phyloP scores from a whole-genome alignment of 2,797 vertebrate species.

The Sebastes paucispinis region DNA sequence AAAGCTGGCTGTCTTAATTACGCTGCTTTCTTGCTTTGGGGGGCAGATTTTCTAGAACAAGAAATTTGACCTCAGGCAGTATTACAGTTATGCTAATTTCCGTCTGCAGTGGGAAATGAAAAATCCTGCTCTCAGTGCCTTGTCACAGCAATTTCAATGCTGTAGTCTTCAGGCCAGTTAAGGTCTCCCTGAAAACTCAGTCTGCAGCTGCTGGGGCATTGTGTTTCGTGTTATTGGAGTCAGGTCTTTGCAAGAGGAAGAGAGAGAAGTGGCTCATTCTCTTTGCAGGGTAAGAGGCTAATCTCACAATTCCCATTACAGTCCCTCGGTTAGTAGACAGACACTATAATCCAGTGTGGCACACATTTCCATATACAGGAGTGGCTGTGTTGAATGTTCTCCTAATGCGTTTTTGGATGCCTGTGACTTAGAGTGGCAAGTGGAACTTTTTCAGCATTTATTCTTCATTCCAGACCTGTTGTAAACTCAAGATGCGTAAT shows the following conservation, averaged over 20 bases:
- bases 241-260: conserved; percentile 14
- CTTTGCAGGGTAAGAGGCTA: conserved; percentile 57
- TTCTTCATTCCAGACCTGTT: conserved; percentile 27
- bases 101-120: conserved; percentile 56
- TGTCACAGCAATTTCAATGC: conserved; percentile 57
- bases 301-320: conserved; percentile 56
- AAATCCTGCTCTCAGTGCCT: conserved; percentile 50
- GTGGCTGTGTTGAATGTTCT: neutral
- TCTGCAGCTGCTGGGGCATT: conserved; percentile 27
- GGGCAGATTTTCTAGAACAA: conserved; percentile 66
- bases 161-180: conserved; percentile 39
- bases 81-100: conserved; percentile 71
- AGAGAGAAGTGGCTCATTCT: conserved; percentile 45
- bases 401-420: conserved; percentile 26
- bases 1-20: conserved; percentile 64
- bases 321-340: conserved; percentile 30
- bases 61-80: conserved; percentile 64
- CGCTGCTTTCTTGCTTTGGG: conserved; percentile 33
- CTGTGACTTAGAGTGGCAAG: conserved; percentile 26
- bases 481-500: conserved; percentile 18
- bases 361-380: conserved; percentile 43
- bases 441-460: conserved; percentile 17
- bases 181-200: conserved; percentile 34
- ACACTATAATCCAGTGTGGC: conserved; percentile 52
- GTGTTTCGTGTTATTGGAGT: conserved; percentile 25